Evolutionary conservation across 2,888 invertebrate genomes (phyloP).

Genomic region (Xestia sexstrigata): DNA sequence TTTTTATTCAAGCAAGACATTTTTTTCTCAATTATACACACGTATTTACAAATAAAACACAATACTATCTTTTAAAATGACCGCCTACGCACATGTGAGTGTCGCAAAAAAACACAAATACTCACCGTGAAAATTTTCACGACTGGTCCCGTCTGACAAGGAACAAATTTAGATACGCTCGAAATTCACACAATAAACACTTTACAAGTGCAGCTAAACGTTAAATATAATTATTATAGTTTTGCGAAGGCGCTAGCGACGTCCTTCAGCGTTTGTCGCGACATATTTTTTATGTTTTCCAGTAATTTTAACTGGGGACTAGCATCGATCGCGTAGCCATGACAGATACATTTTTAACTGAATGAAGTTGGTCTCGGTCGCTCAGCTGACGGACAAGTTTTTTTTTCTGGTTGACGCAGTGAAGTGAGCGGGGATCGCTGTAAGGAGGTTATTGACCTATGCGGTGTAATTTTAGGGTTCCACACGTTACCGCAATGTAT

Average conservation of each 20-base stretch:
- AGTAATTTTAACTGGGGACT: slow-evolving; percentile 82
- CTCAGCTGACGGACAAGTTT: slow-evolving; percentile 88
- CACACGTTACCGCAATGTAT: slow-evolving; percentile 48
- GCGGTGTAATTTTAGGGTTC: slow-evolving; percentile 69
- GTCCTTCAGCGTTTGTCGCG: slow-evolving; percentile 78
- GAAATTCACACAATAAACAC: slow-evolving; percentile 87
- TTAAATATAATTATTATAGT: slow-evolving; percentile 79
- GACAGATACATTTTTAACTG: slow-evolving; percentile 87
- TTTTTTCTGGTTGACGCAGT: slow-evolving; percentile 78
- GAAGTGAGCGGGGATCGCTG: slow-evolving; percentile 77
- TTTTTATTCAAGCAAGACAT: slow-evolving; percentile 82
- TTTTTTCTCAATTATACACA: slow-evolving; percentile 70
- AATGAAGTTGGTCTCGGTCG: slow-evolving; percentile 82
- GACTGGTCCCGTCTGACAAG: slow-evolving; percentile 82
- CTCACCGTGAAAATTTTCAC: slow-evolving; percentile 85
- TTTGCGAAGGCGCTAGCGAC: slow-evolving; percentile 71
- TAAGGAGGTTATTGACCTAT: slow-evolving; percentile 81
- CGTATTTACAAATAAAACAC: slow-evolving; percentile 68
- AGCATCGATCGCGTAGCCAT: slow-evolving; percentile 89
- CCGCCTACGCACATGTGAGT: slow-evolving; percentile 63
- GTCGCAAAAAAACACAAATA: slow-evolving; percentile 75
- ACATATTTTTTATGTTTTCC: slow-evolving; percentile 87
- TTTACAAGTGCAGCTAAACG: slow-evolving; percentile 76
- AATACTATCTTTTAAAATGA: slow-evolving; percentile 60
- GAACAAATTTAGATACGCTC: slow-evolving; percentile 88